Conservation (phyloP, 1,140 invertebrate species). For the Saccostrea echinata region DNA sequence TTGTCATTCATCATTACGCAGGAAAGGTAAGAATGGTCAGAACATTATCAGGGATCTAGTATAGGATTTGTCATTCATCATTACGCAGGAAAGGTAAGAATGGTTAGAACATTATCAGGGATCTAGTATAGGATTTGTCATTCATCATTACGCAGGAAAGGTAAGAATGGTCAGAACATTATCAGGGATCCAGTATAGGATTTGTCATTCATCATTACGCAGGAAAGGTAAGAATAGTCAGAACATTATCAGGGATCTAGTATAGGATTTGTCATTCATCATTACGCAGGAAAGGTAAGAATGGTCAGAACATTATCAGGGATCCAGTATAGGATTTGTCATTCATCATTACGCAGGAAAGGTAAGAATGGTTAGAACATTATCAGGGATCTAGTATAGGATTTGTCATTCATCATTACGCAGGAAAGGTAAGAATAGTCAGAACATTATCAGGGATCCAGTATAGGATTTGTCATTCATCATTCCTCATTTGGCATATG, state of each 20-base stretch:
- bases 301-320: not conserved
- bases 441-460: too few relatives aligned
- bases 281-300: conserved; percentile 17
- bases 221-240: conserved; percentile 81
- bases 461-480: too few relatives aligned
- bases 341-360: not conserved
- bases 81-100: too few relatives aligned
- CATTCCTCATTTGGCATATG: too few relatives aligned
- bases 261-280: not conserved
- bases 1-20: not conserved
- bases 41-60: too few relatives aligned
- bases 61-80: too few relatives aligned
- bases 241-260: not conserved
- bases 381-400: too few relatives aligned
- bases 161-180: conserved; percentile 81
- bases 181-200: conserved; percentile 82
- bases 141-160: not conserved
- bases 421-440: too few relatives aligned
- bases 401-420: too few relatives aligned
- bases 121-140: too few relatives aligned
- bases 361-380: not conserved
- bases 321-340: not conserved
- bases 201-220: conserved; percentile 89
- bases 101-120: too few relatives aligned
- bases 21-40: not conserved